Conservation (phyloP, 2,113 vertebrate species). For the Ptyas mucosa region DNA sequence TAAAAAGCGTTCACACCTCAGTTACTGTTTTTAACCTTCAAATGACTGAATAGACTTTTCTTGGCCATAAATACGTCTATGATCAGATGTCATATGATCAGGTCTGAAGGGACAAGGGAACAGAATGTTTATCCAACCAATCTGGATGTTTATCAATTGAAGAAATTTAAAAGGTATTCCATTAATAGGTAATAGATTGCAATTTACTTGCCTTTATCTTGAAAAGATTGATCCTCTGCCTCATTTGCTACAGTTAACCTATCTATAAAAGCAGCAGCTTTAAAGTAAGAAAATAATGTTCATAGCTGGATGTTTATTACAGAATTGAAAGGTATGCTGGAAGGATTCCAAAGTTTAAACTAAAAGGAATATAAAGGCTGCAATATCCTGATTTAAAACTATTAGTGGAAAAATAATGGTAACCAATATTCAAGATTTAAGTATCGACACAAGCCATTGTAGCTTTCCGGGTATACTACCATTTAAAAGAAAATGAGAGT, state of each 20-base stretch:
- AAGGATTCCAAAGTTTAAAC: not conserved
- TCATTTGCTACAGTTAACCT: slow-evolving; percentile 16
- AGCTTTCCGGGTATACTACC: not conserved
- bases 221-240: not conserved
- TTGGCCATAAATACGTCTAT: not conserved
- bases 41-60: not conserved
- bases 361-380: not conserved
- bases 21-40: not conserved
- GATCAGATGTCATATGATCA: not conserved
- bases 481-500: not conserved
- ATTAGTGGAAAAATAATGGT: not conserved
- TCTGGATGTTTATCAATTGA: not conserved
- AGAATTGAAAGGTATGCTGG: not conserved
- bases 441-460: not conserved
- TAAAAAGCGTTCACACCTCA: not conserved
- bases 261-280: not conserved
- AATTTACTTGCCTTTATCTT: not conserved
- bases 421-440: not conserved
- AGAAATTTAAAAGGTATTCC: not conserved
- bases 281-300: not conserved
- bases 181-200: not conserved
- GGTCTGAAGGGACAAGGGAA: not conserved
- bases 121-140: not conserved
- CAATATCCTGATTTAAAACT: not conserved
- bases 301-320: not conserved